phyloP scores from a whole-genome alignment of 2,113 vertebrate genomes.

The Rattus rattus region DNA sequence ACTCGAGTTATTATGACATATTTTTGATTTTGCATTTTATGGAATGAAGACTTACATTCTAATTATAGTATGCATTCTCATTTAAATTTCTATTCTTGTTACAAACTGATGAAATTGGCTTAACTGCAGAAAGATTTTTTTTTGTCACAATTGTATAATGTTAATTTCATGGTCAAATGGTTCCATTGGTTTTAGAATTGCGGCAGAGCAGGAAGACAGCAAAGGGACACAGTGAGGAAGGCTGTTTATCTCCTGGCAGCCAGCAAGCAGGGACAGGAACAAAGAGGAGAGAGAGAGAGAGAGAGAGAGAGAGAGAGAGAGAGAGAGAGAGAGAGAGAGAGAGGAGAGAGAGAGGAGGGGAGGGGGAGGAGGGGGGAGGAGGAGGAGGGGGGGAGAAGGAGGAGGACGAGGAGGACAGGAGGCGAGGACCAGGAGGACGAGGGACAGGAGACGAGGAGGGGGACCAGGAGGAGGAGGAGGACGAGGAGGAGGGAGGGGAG shows the following conservation, averaged over 20 bases:
- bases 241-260: not conserved
- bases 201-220: not conserved
- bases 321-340: too few species aligned
- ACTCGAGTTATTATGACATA: not conserved
- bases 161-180: not conserved
- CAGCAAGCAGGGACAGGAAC: not conserved
- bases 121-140: not conserved
- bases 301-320: too few species aligned
- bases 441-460: too few species aligned
- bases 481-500: too few species aligned
- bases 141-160: not conserved
- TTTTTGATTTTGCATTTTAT: slow-evolving; percentile 33
- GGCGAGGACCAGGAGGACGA: too few species aligned
- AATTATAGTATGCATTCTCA: not conserved
- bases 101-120: not conserved
- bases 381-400: too few species aligned
- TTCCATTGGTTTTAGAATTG: not conserved
- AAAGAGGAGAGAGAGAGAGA: not conserved
- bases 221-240: not conserved
- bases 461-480: too few species aligned
- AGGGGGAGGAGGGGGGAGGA: too few species aligned
- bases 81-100: not conserved
- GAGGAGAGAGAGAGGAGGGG: too few species aligned
- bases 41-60: not conserved
- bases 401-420: too few species aligned